Evolutionary conservation across 2,113 vertebrate species (phyloP), one percentile per base, ranked within the genome.

Genomic region (Nesogale talazaci): DNA sequence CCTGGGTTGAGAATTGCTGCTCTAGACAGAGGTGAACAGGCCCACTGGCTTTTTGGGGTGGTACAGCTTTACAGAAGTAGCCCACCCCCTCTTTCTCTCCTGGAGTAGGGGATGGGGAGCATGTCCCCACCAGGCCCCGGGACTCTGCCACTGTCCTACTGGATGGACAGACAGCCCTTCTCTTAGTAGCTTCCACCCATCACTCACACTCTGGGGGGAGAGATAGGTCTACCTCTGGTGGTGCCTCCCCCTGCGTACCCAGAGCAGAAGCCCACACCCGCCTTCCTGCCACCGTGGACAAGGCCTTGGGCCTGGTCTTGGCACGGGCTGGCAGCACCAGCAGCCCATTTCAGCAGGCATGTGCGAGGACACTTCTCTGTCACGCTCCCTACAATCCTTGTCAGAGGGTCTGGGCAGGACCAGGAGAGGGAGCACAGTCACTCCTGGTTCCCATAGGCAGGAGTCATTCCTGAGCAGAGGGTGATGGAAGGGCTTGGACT

Each of bases 261-360:
- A 1, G 9, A 29, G 69, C 22, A 17, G 75, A 80, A 10, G 1
- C 22, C 29, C 3, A 10, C 0, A 16, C 25, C 1, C 14, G 16
- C 56, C 76, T 34, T 31, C 83, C 70, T 67, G 46, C 36, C 31
- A 6, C 25, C 59, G 4, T 14, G 10, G 36, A 20, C 63, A 36
- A 34, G 1, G 67, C 31, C 57, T 76, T 15, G 20, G 7, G 17
- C 74, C 40, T 67, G 19, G 20, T 65, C 19, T 31, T 29, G 72
- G 80, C 59, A 38, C 0, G 27, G 42, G 8, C 0, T 0, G 42
- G 23, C 27, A 25, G 2, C 20, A 4, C 75, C 3, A 5, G 19
- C 57, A 1, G 7, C 23, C 1, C 0, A 19, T 59, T 31, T 29
- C 12, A 14, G 15, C 0, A 56, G 38, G 67, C 67, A 59, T 0